phyloP scores from a whole-genome alignment of 2,888 invertebrate genomes.

The Petrolisthes manimaculis region DNA sequence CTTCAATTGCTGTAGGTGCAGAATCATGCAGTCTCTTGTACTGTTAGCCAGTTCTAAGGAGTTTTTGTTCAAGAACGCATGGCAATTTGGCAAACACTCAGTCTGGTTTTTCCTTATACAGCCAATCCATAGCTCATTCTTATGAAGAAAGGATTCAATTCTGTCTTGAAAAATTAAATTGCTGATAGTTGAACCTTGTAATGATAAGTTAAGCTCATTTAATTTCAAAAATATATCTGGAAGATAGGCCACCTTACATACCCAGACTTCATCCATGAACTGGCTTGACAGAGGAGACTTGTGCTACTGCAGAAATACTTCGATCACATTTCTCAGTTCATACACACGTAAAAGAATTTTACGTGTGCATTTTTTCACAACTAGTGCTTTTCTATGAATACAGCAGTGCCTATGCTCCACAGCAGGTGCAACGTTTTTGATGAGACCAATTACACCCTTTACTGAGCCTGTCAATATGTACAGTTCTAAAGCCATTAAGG shows the following conservation, averaged over 20 bases:
- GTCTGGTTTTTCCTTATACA: background rate
- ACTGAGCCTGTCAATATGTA: background rate
- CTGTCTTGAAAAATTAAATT: background rate
- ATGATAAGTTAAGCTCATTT: slow-evolving; percentile 2
- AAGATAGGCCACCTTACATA: slow-evolving; percentile 12
- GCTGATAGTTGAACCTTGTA: background rate
- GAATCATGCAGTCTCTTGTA: slow-evolving; percentile 6
- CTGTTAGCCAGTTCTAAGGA: slow-evolving; percentile 8
- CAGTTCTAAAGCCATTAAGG: too few relatives aligned
- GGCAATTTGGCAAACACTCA: slow-evolving; percentile 31
- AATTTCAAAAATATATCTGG: slow-evolving; percentile 5
- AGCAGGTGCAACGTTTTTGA: background rate
- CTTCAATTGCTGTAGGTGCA: background rate
- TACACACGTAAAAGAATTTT: background rate
- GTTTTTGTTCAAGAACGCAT: slow-evolving; percentile 37
- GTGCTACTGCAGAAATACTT: background rate
- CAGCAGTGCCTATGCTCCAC: background rate
- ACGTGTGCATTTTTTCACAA: background rate
- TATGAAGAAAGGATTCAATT: slow-evolving; percentile 20
- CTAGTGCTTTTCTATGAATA: background rate
- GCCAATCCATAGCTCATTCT: background rate
- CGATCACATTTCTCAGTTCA: background rate
- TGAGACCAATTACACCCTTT: background rate
- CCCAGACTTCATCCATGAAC: background rate
- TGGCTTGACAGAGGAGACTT: background rate